Conservation (phyloP, 2,797 vertebrate species). For the Megalops cyprinoides region DNA sequence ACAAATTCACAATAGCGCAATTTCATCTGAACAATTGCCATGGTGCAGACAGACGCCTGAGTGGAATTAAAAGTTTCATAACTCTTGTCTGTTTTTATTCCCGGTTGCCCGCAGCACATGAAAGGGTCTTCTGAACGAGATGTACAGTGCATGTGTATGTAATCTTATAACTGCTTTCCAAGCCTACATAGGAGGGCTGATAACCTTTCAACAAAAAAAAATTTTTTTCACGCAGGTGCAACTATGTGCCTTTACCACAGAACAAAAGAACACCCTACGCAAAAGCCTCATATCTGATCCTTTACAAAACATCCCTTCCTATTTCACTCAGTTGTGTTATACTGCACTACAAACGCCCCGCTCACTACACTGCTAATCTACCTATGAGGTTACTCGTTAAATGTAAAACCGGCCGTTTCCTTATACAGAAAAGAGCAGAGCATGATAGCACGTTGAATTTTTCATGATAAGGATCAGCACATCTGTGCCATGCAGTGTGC, state of each 20-base stretch:
- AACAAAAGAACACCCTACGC: neutral
- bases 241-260: neutral
- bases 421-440: neutral
- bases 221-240: conserved; percentile 9
- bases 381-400: neutral
- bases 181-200: neutral
- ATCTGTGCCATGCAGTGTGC: neutral
- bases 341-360: conserved; percentile 12
- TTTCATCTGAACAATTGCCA: neutral
- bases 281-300: neutral
- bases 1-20: neutral
- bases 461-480: neutral
- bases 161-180: neutral
- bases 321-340: neutral
- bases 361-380: neutral
- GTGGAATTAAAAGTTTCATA: neutral
- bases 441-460: neutral
- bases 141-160: neutral
- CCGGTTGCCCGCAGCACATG: neutral
- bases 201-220: neutral
- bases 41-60: neutral
- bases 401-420: neutral
- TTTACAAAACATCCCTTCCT: neutral
- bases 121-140: neutral
- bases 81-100: neutral